These are phyloP conservation scores for Sinopyrophorus schimmeli DNA, from an alignment of 2,888 invertebrate genomes.

Conservation along the genomic window DNA sequence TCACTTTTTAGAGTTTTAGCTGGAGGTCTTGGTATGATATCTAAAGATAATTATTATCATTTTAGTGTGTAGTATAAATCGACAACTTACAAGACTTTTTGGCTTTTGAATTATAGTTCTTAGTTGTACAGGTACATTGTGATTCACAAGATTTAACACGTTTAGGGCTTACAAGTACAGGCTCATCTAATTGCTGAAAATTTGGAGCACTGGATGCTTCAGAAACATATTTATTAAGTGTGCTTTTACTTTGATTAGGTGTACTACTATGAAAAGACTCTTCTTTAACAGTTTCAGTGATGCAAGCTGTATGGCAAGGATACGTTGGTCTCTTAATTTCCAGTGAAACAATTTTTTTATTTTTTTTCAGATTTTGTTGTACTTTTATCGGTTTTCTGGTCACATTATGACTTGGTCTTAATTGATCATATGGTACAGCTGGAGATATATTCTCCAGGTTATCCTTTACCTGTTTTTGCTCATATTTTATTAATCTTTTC, in stretches of 20 bases:
- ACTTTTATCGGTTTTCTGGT: background rate
- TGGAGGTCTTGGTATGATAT: conserved; percentile 13
- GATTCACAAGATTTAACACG: conserved; percentile 50
- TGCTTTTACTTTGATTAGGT: background rate
- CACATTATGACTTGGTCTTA: background rate
- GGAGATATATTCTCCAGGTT: background rate
- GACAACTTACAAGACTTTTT: background rate
- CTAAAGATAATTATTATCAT: conserved; percentile 7
- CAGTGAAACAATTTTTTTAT: conserved; percentile 43
- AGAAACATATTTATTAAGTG: background rate
- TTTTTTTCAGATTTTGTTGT: conserved; percentile 21
- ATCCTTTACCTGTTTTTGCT: conserved; percentile 52
- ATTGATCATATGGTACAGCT: background rate
- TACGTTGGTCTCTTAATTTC: conserved; percentile 36
- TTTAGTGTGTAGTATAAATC: background rate
- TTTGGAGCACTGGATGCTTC: background rate
- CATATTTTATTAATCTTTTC: conserved; percentile 68
- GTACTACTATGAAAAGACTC: background rate
- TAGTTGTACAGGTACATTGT: no score
- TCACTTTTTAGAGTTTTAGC: conserved; percentile 58
- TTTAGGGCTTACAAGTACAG: conserved; percentile 42
- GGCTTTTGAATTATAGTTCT: background rate
- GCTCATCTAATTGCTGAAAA: background rate
- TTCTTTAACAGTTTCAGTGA: background rate
- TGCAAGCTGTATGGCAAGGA: background rate